Evolutionary conservation across 2,797 vertebrate species (phyloP).

Genomic region (Leuciscus waleckii): DNA sequence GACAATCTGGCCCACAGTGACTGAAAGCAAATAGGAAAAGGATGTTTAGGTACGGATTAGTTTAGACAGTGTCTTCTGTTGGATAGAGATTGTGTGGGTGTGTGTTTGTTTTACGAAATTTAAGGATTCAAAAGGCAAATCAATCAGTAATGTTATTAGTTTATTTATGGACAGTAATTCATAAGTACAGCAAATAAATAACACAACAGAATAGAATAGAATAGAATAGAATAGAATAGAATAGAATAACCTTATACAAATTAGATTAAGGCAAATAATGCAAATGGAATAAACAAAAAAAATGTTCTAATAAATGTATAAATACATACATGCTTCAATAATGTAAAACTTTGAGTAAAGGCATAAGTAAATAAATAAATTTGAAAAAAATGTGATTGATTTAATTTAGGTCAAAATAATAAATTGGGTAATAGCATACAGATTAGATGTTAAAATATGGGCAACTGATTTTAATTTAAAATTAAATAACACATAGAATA

Average conservation of each 20-base stretch:
- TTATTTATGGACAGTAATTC: not conserved
- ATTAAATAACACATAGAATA: not conserved
- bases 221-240: not conserved
- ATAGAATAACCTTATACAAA: not conserved
- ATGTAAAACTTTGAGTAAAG: not conserved
- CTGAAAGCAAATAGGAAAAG: not conserved
- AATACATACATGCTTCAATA: too few species aligned
- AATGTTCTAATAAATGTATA: not conserved
- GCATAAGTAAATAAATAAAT: not conserved
- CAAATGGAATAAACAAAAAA: not conserved
- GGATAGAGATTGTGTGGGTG: not conserved
- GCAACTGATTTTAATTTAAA: not conserved
- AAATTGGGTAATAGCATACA: not conserved
- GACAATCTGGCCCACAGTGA: conserved; percentile 7
- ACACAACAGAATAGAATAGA: not conserved
- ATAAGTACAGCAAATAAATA: not conserved
- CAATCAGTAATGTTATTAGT: not conserved
- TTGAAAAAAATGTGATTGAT: not conserved
- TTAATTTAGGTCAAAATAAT: not conserved
- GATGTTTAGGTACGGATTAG: conserved; percentile 24
- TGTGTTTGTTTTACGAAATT: not conserved
- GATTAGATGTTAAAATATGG: not conserved
- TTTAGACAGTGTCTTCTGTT: not conserved
- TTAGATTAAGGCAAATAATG: not conserved
- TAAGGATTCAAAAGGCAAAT: not conserved